Evolutionary conservation across 2,888 invertebrate species (phyloP).

Genomic region (Xestoiulus laeticollis): DNA sequence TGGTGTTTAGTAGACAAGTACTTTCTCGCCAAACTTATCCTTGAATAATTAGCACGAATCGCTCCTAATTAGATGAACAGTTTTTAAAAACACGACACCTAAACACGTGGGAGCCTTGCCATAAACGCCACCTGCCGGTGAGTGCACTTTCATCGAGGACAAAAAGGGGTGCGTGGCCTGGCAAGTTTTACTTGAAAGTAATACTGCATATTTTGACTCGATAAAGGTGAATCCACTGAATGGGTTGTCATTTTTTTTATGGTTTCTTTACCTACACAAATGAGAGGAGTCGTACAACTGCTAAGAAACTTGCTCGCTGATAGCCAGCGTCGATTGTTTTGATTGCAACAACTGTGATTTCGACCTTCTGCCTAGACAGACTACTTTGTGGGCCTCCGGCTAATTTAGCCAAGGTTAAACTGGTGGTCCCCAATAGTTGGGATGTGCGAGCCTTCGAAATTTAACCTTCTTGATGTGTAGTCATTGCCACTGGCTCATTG

Average conservation of each 20-base stretch:
- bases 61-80: background rate
- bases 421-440: conserved; percentile 30
- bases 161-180: conserved; percentile 25
- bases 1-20: too few relatives aligned
- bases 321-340: conserved; percentile 32
- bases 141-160: background rate
- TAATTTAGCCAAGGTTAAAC: conserved; percentile 40
- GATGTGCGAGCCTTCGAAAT: conserved; percentile 39
- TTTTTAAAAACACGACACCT: background rate
- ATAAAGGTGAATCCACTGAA: conserved; percentile 41
- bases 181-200: conserved; percentile 10
- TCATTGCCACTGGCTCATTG: conserved; percentile 41
- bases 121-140: background rate
- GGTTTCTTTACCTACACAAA: conserved; percentile 43
- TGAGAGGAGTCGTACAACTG: conserved; percentile 38
- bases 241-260: conserved; percentile 39
- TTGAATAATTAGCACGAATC: background rate
- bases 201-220: conserved; percentile 41
- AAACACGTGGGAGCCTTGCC: background rate
- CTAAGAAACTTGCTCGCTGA: conserved; percentile 41
- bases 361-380: conserved; percentile 41
- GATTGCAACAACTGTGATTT: conserved; percentile 41
- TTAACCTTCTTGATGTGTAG: conserved; percentile 39
- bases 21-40: background rate
- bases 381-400: conserved; percentile 35